Evolutionary conservation across 2,888 invertebrate species (phyloP).

Genomic region (Microdon myrmicae): DNA sequence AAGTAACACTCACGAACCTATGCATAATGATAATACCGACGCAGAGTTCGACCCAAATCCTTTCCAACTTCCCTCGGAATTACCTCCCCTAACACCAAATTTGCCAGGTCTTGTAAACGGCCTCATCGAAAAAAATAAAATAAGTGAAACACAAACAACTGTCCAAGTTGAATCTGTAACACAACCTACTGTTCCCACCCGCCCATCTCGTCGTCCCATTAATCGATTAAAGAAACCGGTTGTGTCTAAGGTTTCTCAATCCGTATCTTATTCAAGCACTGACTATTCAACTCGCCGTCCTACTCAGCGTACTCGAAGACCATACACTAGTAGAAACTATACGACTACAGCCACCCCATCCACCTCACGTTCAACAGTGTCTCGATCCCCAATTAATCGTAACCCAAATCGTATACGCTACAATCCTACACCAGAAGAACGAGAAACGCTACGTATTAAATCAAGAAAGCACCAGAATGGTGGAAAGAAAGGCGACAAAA

Average conservation of each 20-base stretch:
- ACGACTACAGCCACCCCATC: conserved; percentile 53
- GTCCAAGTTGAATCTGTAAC: conserved; percentile 66
- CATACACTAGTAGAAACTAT: conserved; percentile 60
- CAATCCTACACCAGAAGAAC: conserved; percentile 64
- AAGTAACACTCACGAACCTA: conserved; percentile 61
- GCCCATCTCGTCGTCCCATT: conserved; percentile 68
- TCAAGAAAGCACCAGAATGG: conserved; percentile 58
- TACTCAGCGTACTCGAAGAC: conserved; percentile 65
- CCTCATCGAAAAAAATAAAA: conserved; percentile 68
- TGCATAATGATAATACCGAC: conserved; percentile 61
- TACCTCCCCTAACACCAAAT: conserved; percentile 71
- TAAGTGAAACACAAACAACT: conserved; percentile 54
- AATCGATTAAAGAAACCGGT: conserved; percentile 69
- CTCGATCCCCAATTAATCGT: conserved; percentile 61
- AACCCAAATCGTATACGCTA: conserved; percentile 66
- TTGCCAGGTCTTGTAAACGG: conserved; percentile 73
- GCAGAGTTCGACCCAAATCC: conserved; percentile 67
- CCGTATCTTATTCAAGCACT: conserved; percentile 61
- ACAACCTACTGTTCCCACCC: conserved; percentile 59
- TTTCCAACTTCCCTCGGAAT: conserved; percentile 70
- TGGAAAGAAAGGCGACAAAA: conserved; percentile 54
- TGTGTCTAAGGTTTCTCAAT: conserved; percentile 61
- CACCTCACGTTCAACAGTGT: conserved; percentile 55
- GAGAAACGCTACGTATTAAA: conserved; percentile 61
- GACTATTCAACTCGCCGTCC: conserved; percentile 61